A percentile compares a stretch with the other conserved stretches of the same genome.
phyloP scores from a whole-genome alignment of 2,113 vertebrate genomes.

The Amphiprion ocellaris region DNA sequence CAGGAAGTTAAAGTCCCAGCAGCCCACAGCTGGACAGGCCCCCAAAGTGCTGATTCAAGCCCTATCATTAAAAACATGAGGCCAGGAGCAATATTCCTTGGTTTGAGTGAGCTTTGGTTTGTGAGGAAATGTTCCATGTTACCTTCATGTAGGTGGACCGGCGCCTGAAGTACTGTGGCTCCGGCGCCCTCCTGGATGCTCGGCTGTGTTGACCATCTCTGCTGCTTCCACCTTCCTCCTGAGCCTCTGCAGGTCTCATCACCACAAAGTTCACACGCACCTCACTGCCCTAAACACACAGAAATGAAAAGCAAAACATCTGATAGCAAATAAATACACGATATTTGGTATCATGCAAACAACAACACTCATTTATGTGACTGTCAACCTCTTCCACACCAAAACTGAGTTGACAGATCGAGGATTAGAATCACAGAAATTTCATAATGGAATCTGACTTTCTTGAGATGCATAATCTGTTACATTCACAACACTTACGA shows the following conservation, averaged over 20 bases:
- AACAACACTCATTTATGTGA: background rate
- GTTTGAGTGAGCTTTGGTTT: background rate
- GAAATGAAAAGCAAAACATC: background rate
- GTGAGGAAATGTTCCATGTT: background rate
- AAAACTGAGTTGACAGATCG: too few relatives aligned
- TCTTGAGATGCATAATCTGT: too few relatives aligned
- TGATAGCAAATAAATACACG: background rate
- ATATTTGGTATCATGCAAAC: background rate
- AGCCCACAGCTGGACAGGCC: constrained; percentile 13
- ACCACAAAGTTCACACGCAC: constrained; percentile 92
- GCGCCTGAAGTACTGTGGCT: constrained; percentile 86
- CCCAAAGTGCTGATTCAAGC: background rate
- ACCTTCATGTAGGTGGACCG: constrained; percentile 89
- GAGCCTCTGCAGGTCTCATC: constrained; percentile 84
- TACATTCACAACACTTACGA: too few relatives aligned
- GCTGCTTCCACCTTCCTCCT: constrained; percentile 84
- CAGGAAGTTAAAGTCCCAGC: background rate
- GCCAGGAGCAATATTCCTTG: background rate
- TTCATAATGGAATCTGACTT: background rate
- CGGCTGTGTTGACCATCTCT: constrained; percentile 83
- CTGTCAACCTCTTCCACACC: background rate
- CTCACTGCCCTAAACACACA: constrained; percentile 86
- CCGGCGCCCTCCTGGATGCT: constrained; percentile 76
- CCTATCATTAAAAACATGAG: background rate
- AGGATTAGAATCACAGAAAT: background rate